Conservation (phyloP, 1,140 invertebrate genomes). For the Scaptomyza pallida region DNA sequence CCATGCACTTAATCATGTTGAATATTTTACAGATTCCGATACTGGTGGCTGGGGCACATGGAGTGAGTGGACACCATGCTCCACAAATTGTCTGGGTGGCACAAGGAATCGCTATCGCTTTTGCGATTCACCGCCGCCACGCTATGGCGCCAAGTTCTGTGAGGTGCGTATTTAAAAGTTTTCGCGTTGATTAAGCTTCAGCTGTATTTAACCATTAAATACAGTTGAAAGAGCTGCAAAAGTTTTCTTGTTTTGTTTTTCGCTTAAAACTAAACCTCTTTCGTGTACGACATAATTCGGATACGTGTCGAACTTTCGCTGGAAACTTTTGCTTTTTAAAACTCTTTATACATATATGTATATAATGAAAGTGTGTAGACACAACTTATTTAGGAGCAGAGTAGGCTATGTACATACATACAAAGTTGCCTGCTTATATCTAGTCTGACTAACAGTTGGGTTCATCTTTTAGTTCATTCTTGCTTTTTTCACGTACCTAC, state of each 20-base stretch:
- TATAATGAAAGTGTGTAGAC: constrained; percentile 35
- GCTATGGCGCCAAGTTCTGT: constrained; percentile 93
- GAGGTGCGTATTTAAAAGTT: constrained; percentile 86
- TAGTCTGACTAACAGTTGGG: constrained; percentile 41
- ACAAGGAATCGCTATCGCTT: constrained; percentile 91
- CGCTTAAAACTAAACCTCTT: constrained; percentile 7
- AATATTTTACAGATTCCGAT: constrained; percentile 86
- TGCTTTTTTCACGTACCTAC: constrained; percentile 25
- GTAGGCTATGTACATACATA: neutral
- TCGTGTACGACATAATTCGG: constrained; percentile 27
- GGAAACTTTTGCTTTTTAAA: constrained; percentile 47
- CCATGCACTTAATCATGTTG: constrained; percentile 2
- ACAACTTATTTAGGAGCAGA: constrained; percentile 36
- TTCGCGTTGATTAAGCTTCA: constrained; percentile 7
- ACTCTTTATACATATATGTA: constrained; percentile 4
- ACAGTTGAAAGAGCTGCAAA: constrained; percentile 13
- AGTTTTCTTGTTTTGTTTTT: constrained; percentile 15
- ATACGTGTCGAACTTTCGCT: constrained; percentile 45
- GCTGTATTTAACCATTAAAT: constrained; percentile 12
- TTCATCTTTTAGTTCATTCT: constrained; percentile 57
- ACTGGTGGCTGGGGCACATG: constrained; percentile 92
- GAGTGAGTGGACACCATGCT: constrained; percentile 93
- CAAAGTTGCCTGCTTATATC: constrained; percentile 3
- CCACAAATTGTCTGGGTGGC: constrained; percentile 90
- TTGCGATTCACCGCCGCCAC: constrained; percentile 92